These are phyloP conservation scores for Bibio marci DNA, from an alignment of 2,888 invertebrate genomes.

Conservation along the genomic window DNA sequence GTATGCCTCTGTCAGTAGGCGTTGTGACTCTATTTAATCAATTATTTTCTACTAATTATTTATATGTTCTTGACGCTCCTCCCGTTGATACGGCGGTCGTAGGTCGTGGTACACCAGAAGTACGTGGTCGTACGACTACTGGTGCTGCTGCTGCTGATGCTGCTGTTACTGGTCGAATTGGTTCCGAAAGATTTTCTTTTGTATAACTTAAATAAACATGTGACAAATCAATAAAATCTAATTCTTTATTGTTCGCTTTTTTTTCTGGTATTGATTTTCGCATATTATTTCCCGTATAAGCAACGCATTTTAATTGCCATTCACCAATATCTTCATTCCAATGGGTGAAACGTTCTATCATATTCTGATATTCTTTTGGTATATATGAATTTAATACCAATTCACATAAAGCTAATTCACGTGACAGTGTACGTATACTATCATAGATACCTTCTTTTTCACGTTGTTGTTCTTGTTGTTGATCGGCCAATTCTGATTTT, in stretches of 20 bases:
- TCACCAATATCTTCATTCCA: slow-evolving; percentile 99
- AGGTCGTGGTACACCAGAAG: slow-evolving; percentile 36
- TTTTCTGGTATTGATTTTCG: slow-evolving; percentile 40
- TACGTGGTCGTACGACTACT: slow-evolving; percentile 23
- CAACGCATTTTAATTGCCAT: slow-evolving; percentile 95
- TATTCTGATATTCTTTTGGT: slow-evolving; percentile 81
- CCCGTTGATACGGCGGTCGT: too few species aligned
- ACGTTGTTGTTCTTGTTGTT: slow-evolving; percentile 86
- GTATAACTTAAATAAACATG: slow-evolving; percentile 50
- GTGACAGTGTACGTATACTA: slow-evolving; percentile 72
- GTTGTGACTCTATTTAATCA: too few species aligned
- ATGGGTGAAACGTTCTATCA: slow-evolving; percentile 79
- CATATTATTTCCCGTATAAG: slow-evolving; percentile 99
- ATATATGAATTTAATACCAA: slow-evolving; percentile 84
- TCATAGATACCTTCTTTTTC: slow-evolving; percentile 95
- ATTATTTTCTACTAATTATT: too few species aligned
- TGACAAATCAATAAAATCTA: slow-evolving; percentile 43
- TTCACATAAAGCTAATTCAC: slow-evolving; percentile 83
- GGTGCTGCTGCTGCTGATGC: too few species aligned
- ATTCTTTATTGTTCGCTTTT: slow-evolving; percentile 26
- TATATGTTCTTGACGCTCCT: too few species aligned
- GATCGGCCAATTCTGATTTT: slow-evolving; percentile 68
- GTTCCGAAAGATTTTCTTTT: slow-evolving; percentile 36
- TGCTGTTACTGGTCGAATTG: slow-evolving; percentile 18
- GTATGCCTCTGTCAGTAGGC: too few species aligned